A percentile compares a stretch with the other conserved stretches of the same genome.
Evolutionary conservation across 1,140 invertebrate genomes (phyloP).

Genomic region (Nephila pilipes): DNA sequence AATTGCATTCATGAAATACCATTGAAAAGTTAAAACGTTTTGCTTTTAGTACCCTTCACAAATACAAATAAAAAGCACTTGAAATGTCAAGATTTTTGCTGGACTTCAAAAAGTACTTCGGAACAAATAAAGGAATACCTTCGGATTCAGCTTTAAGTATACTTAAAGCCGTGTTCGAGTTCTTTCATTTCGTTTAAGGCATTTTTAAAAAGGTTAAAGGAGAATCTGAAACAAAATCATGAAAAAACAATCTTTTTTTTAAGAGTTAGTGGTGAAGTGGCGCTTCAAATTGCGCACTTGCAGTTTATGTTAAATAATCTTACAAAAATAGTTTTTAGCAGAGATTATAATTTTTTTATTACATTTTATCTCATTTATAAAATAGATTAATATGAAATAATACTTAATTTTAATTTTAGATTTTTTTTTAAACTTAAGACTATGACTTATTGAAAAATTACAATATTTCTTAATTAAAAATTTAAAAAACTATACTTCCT

Average conservation of each 20-base stretch:
- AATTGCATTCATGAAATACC: too few relatives aligned
- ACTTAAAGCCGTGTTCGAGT: background rate
- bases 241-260: background rate
- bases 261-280: background rate
- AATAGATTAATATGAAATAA: too few relatives aligned
- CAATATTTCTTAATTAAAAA: too few relatives aligned
- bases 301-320: background rate
- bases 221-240: background rate
- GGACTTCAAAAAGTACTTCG: background rate
- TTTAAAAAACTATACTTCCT: too few relatives aligned
- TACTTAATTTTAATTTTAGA: too few relatives aligned
- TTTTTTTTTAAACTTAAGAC: too few relatives aligned
- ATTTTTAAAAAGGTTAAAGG: background rate
- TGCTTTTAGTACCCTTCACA: background rate
- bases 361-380: too few relatives aligned
- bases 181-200: background rate
- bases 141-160: background rate
- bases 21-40: background rate
- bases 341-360: too few relatives aligned
- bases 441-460: too few relatives aligned
- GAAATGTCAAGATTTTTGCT: background rate
- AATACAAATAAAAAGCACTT: background rate
- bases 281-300: background rate
- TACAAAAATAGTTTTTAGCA: too few relatives aligned
- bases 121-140: background rate